Evolutionary conservation across 2,113 vertebrate species (phyloP), one percentile per base, ranked within the genome.

Genomic region (Anguilla rostrata): DNA sequence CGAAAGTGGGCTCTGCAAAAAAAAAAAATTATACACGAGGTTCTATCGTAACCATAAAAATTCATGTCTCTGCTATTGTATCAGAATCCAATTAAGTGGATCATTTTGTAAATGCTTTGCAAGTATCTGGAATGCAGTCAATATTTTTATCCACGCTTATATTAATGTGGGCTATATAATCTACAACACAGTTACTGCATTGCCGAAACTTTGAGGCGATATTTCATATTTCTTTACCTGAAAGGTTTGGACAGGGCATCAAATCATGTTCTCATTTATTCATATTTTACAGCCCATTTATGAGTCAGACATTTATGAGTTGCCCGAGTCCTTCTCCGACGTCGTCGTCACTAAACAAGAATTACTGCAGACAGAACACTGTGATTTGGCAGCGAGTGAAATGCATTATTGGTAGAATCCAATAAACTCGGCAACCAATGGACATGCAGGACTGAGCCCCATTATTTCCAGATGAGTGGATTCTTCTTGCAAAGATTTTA

Each of bases 321-420:
- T 34, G n/a, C 71, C n/a, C 26, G 26, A 71, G 63, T n/a, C 63
- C 1, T 75, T 75, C 71, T 75, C 71, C 8, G 9, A 75, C 12
- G n/a, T n/a, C 71, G 16, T 66, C 26, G 71, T 75, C 34, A 34
- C 71, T 75, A 75, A 75, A 75, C 71, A 75, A 75, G 71, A 75
- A 75, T 75, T 75, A 75, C n/a, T 75, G 71, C 71, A 75, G 34
- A 75, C 26, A 75, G 71, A 75, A 75, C 16, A n/a, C n/a, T 75
- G 71, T 75, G 12, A 75, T 75, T 75, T n/a, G 20, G 20, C 71
- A 75, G 26, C 9, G 71, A 12, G 71, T 75, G 71, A 75, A 75
- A 75, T 26, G 26, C 71, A 75, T 75, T 75, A n/a, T 20, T 29
- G 71, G n/a, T 26, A 34, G n/a, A 75, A 75, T 75, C 71, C n/a